Percentiles rank a stretch among this genome's conserved stretches.
phyloP scores from a whole-genome alignment of 1,140 invertebrate genomes.

The Drosophila carrolli region DNA sequence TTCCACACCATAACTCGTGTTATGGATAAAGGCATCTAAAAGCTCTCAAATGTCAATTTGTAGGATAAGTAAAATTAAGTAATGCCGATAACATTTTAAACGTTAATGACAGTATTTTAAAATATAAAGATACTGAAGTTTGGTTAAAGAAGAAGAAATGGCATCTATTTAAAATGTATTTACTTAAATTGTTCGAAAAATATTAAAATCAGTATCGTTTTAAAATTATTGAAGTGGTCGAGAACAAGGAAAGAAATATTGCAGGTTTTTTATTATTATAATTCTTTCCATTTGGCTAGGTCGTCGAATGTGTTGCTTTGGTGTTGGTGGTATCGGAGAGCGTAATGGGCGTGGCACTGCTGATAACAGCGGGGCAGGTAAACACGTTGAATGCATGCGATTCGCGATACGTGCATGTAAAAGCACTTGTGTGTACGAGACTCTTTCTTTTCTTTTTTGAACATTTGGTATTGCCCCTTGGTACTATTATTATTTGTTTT shows the following conservation, averaged over 20 bases:
- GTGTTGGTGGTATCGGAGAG: conserved; percentile 53
- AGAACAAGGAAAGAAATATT: not conserved
- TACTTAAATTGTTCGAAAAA: too few relatives aligned
- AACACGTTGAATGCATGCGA: conserved; percentile 50
- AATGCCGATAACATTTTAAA: too few relatives aligned
- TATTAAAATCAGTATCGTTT: too few relatives aligned
- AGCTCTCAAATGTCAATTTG: too few relatives aligned
- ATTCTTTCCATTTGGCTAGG: conserved; percentile 41
- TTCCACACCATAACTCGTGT: not conserved
- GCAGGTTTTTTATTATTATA: conserved; percentile 12
- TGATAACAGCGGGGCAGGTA: conserved; percentile 58
- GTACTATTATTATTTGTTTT: conserved; percentile 3
- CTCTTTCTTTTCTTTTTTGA: not conserved
- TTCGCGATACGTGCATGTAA: conserved; percentile 45
- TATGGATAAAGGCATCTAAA: not conserved
- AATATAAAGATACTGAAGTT: too few relatives aligned
- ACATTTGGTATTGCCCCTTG: conserved; percentile 12
- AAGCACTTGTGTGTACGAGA: conserved; percentile 6
- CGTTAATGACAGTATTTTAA: too few relatives aligned
- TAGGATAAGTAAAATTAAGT: too few relatives aligned
- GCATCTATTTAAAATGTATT: too few relatives aligned
- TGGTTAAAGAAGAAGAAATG: too few relatives aligned
- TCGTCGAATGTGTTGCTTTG: conserved; percentile 79
- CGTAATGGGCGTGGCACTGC: conserved; percentile 55
- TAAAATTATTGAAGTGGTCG: not conserved